A percentile compares a stretch with the other conserved stretches of the same genome.
Conservation (phyloP, 1,140 invertebrate species). For the Drosophila hydei region DNA sequence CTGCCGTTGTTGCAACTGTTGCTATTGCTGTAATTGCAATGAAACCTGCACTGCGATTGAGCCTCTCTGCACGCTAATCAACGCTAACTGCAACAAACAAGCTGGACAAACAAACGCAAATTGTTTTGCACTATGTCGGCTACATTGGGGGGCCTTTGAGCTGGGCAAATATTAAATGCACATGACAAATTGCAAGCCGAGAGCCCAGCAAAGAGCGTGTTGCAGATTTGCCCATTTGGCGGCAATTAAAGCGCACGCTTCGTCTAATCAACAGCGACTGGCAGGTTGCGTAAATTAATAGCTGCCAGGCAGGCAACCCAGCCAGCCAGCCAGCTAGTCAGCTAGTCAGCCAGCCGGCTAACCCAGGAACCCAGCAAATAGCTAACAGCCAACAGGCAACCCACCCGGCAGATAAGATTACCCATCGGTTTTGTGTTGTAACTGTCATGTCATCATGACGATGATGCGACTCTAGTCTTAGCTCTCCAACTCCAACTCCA, state of each 20-base stretch:
- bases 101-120: slow-evolving; percentile 80
- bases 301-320: slow-evolving; percentile 66
- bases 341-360: slow-evolving; percentile 3
- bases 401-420: slow-evolving; percentile 49
- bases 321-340: slow-evolving; percentile 16
- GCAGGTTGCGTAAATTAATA: slow-evolving; percentile 78
- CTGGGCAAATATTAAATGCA: slow-evolving; percentile 75
- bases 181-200: slow-evolving; percentile 72
- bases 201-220: slow-evolving; percentile 52
- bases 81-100: slow-evolving; percentile 81
- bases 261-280: slow-evolving; percentile 79
- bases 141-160: slow-evolving; percentile 17
- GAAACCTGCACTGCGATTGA: slow-evolving; percentile 38
- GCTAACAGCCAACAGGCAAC: not conserved
- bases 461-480: slow-evolving; percentile 53
- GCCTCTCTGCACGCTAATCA: slow-evolving; percentile 65
- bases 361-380: slow-evolving; percentile 6
- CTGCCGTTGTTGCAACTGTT: slow-evolving; percentile 22
- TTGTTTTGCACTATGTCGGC: slow-evolving; percentile 59
- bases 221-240: slow-evolving; percentile 74
- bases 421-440: slow-evolving; percentile 63
- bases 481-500: slow-evolving; percentile 32
- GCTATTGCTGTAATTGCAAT: slow-evolving; percentile 59
- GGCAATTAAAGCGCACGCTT: slow-evolving; percentile 81
- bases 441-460: slow-evolving; percentile 79